Evolutionary conservation across 2,797 vertebrate species (phyloP), one percentile per base, ranked within the genome.

Genomic region (Pipistrellus nathusii): DNA sequence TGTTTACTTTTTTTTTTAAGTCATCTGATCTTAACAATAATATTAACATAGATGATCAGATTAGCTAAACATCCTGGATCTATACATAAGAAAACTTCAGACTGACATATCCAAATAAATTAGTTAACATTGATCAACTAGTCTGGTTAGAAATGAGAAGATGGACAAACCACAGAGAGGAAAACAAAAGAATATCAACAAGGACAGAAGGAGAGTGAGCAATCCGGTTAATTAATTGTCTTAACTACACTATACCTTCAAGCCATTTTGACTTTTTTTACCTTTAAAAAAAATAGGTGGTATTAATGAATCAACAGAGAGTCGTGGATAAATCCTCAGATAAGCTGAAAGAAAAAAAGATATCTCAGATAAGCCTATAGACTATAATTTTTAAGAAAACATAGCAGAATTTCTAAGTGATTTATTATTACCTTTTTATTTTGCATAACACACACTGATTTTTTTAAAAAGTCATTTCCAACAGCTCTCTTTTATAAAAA

Each of bases 1-100:
- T 23, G 18, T 82, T 92, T 88, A 7, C 23, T 57, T 64, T 64
- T 66, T 64, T 55, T 44, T 84, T 88, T 32, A 30, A 76, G 27
- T 59, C 55, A 25, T 91, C 57, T 78, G 73, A 89, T 91, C 57
- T 80, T 75, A 87, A 88, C 71, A 94, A 80, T 68, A 88, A 73
- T 82, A 83, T 92, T 89, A 89, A 41, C n/a, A 76, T 21, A 87
- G 35, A 93, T 76, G 69, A 85, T 80, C 17, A 44, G 35, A 93
- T 88, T 80, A 81, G 21, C 48, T 55, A 91, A 38, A 4, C 20
- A 78, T 77, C 77, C 62, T 87, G 23, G 87, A 41, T 48, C 57
- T 85, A 20, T 62, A 92, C 27, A 3, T 69, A 77, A 81, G 64
- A 83, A 94, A 91, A 82, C 72, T 71, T 83, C 62, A 85, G 32